phyloP scores from a whole-genome alignment of 2,888 invertebrate species.

The Bhutanitis thaidina region DNA sequence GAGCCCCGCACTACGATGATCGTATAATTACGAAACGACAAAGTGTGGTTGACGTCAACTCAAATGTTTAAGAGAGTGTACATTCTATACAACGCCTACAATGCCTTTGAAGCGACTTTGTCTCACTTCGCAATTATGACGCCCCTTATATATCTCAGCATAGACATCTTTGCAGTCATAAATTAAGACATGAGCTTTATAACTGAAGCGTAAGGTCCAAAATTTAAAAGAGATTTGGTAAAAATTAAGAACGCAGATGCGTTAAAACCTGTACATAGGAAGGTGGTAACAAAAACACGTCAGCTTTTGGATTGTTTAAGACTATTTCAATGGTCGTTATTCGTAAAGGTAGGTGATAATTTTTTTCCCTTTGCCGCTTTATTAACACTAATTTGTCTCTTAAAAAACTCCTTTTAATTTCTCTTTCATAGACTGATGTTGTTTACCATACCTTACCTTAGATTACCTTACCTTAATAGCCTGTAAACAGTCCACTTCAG shows the following conservation, averaged over 20 bases:
- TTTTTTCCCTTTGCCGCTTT: constrained; percentile 2
- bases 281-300: constrained; percentile 23
- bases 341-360: constrained; percentile 11
- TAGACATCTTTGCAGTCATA: constrained; percentile 29
- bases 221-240: constrained; percentile 1
- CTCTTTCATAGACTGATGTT: no score
- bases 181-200: constrained; percentile 22
- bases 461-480: no score
- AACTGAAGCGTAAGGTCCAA: constrained; percentile 23
- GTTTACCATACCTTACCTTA: no score
- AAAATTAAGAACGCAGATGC: constrained; percentile 8
- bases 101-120: constrained; percentile 74
- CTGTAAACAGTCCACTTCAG: no score
- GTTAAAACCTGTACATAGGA: constrained; percentile 12
- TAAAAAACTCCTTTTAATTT: neutral
- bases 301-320: constrained; percentile 33
- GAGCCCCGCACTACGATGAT: constrained; percentile 24
- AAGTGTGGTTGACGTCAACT: constrained; percentile 66
- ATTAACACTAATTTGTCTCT: constrained; percentile 15
- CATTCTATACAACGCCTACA: constrained; percentile 66
- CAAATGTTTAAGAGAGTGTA: constrained; percentile 69
- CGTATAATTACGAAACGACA: constrained; percentile 65
- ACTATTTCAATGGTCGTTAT: constrained; percentile 21
- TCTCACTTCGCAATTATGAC: constrained; percentile 74
- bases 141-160: constrained; percentile 62